Base-by-base conservation (phyloP, 2,888 invertebrate genomes). In the Drosophila tanythrix region DNA sequence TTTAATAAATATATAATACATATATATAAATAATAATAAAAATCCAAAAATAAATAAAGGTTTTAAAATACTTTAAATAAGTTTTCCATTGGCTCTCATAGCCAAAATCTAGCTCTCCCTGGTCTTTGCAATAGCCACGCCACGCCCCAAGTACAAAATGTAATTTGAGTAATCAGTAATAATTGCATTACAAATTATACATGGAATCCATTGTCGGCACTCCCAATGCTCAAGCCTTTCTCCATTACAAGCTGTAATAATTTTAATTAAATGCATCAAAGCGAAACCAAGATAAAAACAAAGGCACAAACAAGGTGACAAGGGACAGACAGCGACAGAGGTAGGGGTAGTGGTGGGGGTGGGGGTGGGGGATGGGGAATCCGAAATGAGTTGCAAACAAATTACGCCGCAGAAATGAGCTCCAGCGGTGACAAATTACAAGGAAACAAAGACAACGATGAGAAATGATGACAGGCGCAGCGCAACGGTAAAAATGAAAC, bases 341-440 rank as follows among this genome's bases (percentile, higher is more conserved):
- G 27, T 15, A 11, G 8, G 29, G 35, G n/a, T 3, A 4, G 18
- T 15, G 3, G 33, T 52, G 51, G 27, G 40, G 46, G 8, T 15
- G 31, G 8, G 21, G 43, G 15, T 38, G 64, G 52, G 50, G 48
- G 43, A 57, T 63, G 65, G 61, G 67, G 74, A 83, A 76, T 79
- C 65, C 79, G 53, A 82, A 90, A 83, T 82, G 81, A 81, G 85
- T 78, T 83, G 80, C 81, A 83, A 91, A 90, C 80, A 88, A 88
- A 90, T 91, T 85, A 83, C 84, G 88, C 82, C 83, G 83, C 89
- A 82, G 87, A 88, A 87, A 81, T 79, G 88, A 79, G 81, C 86
- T 89, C 88, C 89, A 88, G 86, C 88, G 70, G 87, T 82, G 90
- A 90, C 91, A 91, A 91, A 91, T 91, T 91, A 90, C 83, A 82